These are phyloP conservation scores for Schizopygopsis malacanthus DNA, from an alignment of 2,797 vertebrate species.

Conservation along the genomic window DNA sequence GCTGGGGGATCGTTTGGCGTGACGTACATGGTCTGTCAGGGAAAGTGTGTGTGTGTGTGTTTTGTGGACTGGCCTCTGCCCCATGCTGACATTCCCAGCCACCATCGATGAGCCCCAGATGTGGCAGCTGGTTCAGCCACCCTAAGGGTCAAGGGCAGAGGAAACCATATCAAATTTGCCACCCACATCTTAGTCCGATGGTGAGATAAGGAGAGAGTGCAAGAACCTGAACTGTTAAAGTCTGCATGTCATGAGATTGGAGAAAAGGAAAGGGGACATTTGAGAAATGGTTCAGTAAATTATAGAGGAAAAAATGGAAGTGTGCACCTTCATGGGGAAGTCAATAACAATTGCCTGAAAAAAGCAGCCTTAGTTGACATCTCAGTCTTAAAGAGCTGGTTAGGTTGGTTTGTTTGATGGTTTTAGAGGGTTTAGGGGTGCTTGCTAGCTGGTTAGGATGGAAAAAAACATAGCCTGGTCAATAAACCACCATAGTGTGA, in stretches of 20 bases:
- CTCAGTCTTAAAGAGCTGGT: not conserved
- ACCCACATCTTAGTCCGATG: slow-evolving; percentile 75
- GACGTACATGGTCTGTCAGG: slow-evolving; percentile 67
- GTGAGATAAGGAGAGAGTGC: slow-evolving; percentile 41
- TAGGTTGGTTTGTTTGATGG: not conserved
- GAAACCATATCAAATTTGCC: slow-evolving; percentile 79
- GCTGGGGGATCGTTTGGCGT: slow-evolving; percentile 63
- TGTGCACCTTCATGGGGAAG: too few relatives aligned
- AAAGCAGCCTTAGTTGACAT: not conserved
- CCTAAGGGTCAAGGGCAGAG: slow-evolving; percentile 80
- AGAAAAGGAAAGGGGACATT: not conserved
- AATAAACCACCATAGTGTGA: not conserved
- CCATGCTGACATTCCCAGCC: slow-evolving; percentile 42
- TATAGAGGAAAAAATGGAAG: not conserved
- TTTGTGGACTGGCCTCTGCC: slow-evolving; percentile 47
- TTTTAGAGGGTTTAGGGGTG: not conserved
- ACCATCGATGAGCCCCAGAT: slow-evolving; percentile 79
- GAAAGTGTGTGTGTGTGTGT: slow-evolving; percentile 69
- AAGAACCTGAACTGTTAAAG: not conserved
- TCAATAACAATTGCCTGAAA: not conserved
- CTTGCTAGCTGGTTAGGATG: not conserved
- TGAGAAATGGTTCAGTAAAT: not conserved
- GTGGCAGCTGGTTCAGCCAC: slow-evolving; percentile 76
- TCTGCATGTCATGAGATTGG: not conserved
- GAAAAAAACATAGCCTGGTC: not conserved